Base-by-base conservation (phyloP, 2,888 invertebrate species). In the Drosophila nigritarsus region DNA sequence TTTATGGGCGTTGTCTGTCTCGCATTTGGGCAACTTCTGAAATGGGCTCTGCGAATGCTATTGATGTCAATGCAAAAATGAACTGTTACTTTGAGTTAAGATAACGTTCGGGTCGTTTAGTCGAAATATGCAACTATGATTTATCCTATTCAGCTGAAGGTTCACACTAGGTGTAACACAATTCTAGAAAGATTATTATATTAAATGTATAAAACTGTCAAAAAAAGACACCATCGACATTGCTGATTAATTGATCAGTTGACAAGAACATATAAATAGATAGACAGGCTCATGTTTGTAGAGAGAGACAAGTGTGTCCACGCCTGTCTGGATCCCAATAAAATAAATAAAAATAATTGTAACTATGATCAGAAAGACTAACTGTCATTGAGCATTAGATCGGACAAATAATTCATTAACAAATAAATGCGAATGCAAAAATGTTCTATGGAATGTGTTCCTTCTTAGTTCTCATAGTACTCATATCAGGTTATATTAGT, bases 1-100 rank as follows among this genome's bases (percentile, higher is more conserved):
- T 86, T 86, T 88, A 86, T 86, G 89, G 49, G 64, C 73, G 45
- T 62, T 70, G 76, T 75, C 65, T 65, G 60, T 65, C 53, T 70
- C 62, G 40, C 59, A 40, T 42, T 64, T 65, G 56, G 62, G 49
- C 18, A 61, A 36, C 29, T 58, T 68, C 29, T n/a, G 36, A 34
- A 20, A 27, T 45, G 24, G 15, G 53, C 20, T 71, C 49, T 50
- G 36, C 8, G 3, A 48, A 67, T 67, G 77, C 66, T 55, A 34
- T 45, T 20, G 68, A 53, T 73, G 68, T 65, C 77, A 60, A 73
- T 67, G 56, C 5, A 40, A 40, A 60, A 74, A 49, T 65, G 68
- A 61, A 45, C 42, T 50, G 18, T 40, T 27, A 38, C 36, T 36
- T 42, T 45, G n/a, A 24, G 51, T 4, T 34, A 7, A 30, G n/a